Conservation (phyloP, 2,888 invertebrate species). For the Eristalis tenax region DNA sequence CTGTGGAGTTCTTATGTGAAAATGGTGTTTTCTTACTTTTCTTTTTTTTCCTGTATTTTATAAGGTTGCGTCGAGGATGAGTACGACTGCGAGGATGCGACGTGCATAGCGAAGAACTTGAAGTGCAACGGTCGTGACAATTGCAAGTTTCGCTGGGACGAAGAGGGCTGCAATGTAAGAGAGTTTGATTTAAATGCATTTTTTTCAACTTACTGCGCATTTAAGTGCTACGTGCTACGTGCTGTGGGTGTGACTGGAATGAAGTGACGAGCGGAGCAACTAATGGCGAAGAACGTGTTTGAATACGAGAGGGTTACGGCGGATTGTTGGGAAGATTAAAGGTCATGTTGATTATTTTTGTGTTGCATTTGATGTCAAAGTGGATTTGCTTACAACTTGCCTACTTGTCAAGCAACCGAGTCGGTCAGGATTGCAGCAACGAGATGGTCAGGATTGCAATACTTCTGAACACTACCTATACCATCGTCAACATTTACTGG, state of each 20-base stretch:
- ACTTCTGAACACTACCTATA: too few relatives aligned
- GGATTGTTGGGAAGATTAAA: too few relatives aligned
- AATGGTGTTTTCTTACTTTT: not conserved
- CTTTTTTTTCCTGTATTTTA: not conserved
- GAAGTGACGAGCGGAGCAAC: not conserved
- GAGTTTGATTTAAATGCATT: conserved; percentile 73
- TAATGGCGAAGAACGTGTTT: too few relatives aligned
- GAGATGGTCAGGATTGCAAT: too few relatives aligned
- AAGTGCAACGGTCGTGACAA: conserved; percentile 89
- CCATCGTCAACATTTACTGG: too few relatives aligned
- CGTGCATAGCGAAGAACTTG: conserved; percentile 88
- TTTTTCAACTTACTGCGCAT: not conserved
- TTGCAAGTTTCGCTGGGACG: conserved; percentile 92
- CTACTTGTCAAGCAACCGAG: too few relatives aligned
- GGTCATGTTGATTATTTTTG: too few relatives aligned
- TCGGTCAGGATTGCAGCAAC: too few relatives aligned
- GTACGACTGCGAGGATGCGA: conserved; percentile 93
- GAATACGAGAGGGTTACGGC: too few relatives aligned
- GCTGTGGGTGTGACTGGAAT: not conserved
- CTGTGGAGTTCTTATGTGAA: not conserved
- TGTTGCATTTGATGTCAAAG: too few relatives aligned
- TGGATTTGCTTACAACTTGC: too few relatives aligned
- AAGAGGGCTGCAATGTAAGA: conserved; percentile 83
- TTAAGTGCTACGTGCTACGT: not conserved
- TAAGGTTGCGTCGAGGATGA: conserved; percentile 83